These are phyloP conservation scores for Hydrolagus colliei DNA, from an alignment of 2,797 vertebrate genomes.

Conservation along the genomic window DNA sequence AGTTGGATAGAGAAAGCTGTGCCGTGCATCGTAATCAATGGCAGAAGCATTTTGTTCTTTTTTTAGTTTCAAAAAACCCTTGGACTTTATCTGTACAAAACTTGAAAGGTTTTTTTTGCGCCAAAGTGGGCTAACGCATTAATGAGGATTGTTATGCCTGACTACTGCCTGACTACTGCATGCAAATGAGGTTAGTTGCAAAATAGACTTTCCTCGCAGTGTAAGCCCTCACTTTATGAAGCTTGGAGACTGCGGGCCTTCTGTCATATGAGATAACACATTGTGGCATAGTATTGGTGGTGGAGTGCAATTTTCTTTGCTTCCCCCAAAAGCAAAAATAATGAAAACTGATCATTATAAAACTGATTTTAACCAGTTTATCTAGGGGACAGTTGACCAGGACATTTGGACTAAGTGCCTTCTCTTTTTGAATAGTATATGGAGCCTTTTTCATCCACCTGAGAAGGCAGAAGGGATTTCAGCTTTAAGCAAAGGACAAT, in stretches of 20 bases:
- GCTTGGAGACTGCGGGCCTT: neutral
- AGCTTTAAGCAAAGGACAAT: no score
- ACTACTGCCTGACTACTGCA: neutral
- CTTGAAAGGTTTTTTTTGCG: neutral
- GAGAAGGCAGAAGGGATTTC: no score
- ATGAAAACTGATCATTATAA: no score
- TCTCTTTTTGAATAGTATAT: no score
- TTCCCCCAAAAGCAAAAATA: no score
- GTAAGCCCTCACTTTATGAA: neutral
- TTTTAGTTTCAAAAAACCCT: neutral
- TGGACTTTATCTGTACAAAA: neutral
- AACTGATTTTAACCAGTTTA: no score
- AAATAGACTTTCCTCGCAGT: neutral
- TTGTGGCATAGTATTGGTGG: no score
- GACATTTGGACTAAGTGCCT: no score
- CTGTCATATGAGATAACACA: neutral
- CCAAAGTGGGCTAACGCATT: neutral
- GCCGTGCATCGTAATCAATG: neutral
- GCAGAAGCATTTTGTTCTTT: neutral
- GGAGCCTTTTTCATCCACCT: no score
- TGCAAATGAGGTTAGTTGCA: neutral
- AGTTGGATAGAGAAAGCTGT: neutral
- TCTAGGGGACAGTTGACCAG: no score
- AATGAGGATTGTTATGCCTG: neutral
- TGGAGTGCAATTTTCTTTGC: no score